phyloP scores from a whole-genome alignment of 2,888 invertebrate genomes.

The Yponomeuta malinellus region DNA sequence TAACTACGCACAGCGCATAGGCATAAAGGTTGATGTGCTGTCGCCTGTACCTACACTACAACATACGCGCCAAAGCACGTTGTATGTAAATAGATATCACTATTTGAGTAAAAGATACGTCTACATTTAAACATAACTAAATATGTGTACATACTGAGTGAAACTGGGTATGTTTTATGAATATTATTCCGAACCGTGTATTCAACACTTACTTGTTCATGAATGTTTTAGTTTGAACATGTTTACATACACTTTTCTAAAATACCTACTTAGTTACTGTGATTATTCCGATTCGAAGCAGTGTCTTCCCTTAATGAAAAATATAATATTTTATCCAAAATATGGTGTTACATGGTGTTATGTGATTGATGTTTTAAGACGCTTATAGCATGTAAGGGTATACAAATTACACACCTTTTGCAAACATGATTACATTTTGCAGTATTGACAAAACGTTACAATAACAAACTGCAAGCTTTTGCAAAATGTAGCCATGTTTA shows the following conservation, averaged over 20 bases:
- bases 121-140: background rate
- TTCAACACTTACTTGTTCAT: too few relatives aligned
- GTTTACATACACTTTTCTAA: too few relatives aligned
- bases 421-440: background rate
- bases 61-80: background rate
- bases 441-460: background rate
- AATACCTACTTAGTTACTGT: background rate
- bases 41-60: background rate
- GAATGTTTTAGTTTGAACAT: too few relatives aligned
- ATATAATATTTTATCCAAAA: background rate
- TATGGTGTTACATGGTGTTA: constrained; percentile 28
- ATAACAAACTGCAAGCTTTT: background rate
- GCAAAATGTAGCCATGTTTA: background rate
- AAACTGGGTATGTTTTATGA: background rate
- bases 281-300: background rate
- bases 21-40: too few relatives aligned
- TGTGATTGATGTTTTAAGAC: constrained; percentile 67
- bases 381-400: constrained; percentile 53
- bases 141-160: background rate
- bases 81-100: background rate
- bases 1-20: too few relatives aligned
- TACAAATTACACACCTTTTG: constrained; percentile 9
- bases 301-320: background rate
- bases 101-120: background rate
- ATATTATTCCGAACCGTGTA: background rate